phyloP scores from a whole-genome alignment of 2,113 vertebrate species.

The Tragelaphus scriptus region DNA sequence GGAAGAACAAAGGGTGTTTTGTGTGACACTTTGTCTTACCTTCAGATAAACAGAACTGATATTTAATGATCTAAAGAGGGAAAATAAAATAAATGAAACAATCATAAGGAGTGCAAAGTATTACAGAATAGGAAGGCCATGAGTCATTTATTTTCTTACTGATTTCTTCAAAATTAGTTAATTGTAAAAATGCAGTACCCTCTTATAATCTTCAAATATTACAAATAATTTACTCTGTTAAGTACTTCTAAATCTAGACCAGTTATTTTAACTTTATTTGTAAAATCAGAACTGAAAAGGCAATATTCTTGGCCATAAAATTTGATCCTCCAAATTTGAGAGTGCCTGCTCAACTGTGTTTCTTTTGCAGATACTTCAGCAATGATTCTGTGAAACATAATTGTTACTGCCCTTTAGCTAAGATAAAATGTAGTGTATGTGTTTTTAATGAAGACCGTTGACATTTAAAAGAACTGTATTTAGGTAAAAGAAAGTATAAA shows the following conservation, averaged over 20 bases:
- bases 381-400: neutral
- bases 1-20: slow-evolving; percentile 81
- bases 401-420: neutral
- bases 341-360: neutral
- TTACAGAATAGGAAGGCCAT: slow-evolving; percentile 85
- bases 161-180: slow-evolving; percentile 78
- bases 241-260: slow-evolving; percentile 29
- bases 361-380: slow-evolving; percentile 21
- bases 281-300: neutral
- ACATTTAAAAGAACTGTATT: slow-evolving; percentile 9
- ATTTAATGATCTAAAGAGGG: slow-evolving; percentile 99
- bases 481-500: slow-evolving; percentile 42
- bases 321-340: slow-evolving; percentile 16
- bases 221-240: slow-evolving; percentile 21
- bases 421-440: neutral
- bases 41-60: slow-evolving; percentile 98
- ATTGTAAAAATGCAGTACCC: slow-evolving; percentile 83
- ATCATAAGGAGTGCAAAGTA: slow-evolving; percentile 85
- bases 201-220: slow-evolving; percentile 72
- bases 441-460: slow-evolving; percentile 34
- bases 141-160: slow-evolving; percentile 80
- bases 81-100: slow-evolving; percentile 88
- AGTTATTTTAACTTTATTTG: slow-evolving; percentile 41
- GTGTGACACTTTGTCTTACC: slow-evolving; percentile 91
- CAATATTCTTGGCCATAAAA: slow-evolving; percentile 30